phyloP scores from a whole-genome alignment of 2,797 vertebrate species.

The Leuciscus waleckii region DNA sequence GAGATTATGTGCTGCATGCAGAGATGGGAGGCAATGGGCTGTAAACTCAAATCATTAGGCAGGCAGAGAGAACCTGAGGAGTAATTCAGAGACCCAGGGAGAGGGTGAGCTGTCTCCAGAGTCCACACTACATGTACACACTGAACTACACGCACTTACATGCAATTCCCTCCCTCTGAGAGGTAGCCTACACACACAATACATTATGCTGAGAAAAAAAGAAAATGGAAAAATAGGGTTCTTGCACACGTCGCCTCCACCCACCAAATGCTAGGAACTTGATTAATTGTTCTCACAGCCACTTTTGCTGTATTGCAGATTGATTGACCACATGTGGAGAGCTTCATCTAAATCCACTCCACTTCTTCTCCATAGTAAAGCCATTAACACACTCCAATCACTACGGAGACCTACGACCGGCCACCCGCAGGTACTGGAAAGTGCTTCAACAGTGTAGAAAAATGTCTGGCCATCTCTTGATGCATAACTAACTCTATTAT shows the following conservation, averaged over 20 bases:
- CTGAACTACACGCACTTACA: conserved; percentile 7
- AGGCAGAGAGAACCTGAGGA: conserved; percentile 7
- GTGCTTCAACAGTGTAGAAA: neutral
- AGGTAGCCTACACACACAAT: neutral
- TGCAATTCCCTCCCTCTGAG: conserved; percentile 16
- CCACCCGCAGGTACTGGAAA: conserved; percentile 1
- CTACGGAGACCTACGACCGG: neutral
- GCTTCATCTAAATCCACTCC: conserved; percentile 19
- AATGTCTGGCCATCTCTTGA: neutral
- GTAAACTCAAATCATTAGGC: conserved; percentile 49
- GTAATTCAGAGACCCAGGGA: conserved; percentile 21
- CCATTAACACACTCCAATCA: conserved; percentile 28
- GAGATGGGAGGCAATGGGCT: conserved; percentile 50
- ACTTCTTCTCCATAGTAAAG: conserved; percentile 25
- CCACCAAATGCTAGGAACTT: conserved; percentile 44
- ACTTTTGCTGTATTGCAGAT: conserved; percentile 50
- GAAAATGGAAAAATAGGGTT: conserved; percentile 3
- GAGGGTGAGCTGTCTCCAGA: conserved; percentile 9
- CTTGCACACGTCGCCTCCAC: conserved; percentile 2
- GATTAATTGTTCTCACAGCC: conserved; percentile 53
- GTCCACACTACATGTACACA: conserved; percentile 2
- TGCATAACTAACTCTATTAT: conserved; percentile 2
- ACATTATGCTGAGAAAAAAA: neutral
- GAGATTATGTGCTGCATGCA: conserved; percentile 34
- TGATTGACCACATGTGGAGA: conserved; percentile 48